Evolutionary conservation across 2,888 invertebrate species (phyloP).

Genomic region (Nasonia oneida): DNA sequence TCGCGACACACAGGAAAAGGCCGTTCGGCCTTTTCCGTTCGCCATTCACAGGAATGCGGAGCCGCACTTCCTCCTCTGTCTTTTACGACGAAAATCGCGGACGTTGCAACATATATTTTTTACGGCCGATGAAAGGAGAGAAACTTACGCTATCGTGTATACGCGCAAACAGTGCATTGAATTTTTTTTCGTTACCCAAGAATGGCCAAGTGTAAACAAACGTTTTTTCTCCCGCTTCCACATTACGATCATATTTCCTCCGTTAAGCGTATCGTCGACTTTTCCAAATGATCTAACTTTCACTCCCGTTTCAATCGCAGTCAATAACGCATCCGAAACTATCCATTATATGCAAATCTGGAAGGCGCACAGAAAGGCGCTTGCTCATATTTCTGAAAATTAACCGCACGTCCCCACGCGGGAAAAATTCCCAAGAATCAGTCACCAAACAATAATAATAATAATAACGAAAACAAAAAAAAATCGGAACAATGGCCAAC

Average conservation of each 20-base stretch:
- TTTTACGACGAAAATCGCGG: slow-evolving; percentile 37
- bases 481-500: neutral
- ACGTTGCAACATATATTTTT: slow-evolving; percentile 18
- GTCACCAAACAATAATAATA: neutral
- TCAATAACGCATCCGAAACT: neutral
- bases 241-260: neutral
- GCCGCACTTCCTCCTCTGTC: slow-evolving; percentile 22
- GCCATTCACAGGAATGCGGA: slow-evolving; percentile 7
- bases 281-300: neutral
- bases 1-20: slow-evolving; percentile 27
- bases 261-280: neutral
- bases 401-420: neutral
- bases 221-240: neutral
- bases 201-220: neutral
- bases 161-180: neutral
- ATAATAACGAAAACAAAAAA: neutral
- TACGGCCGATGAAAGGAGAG: neutral
- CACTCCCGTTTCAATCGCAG: neutral
- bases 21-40: slow-evolving; percentile 47
- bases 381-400: neutral
- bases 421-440: neutral
- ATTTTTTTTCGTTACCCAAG: neutral
- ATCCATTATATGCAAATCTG: neutral
- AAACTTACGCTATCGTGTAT: neutral
- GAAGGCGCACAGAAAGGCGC: neutral